phyloP scores from a whole-genome alignment of 2,888 invertebrate genomes.

The Andrena haemorrhoa region DNA sequence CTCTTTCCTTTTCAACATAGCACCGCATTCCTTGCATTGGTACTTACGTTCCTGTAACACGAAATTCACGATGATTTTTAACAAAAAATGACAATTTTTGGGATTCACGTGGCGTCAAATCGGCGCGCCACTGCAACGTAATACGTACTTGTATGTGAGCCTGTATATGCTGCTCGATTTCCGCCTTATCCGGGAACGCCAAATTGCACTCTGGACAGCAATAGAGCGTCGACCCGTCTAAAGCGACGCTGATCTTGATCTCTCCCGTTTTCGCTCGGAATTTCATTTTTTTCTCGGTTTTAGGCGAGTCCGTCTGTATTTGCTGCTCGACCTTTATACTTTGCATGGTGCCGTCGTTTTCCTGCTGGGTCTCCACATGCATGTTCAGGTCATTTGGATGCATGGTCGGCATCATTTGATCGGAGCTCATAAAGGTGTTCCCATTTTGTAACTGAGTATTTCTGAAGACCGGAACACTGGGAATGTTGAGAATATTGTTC shows the following conservation, averaged over 20 bases:
- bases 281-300: constrained; percentile 82
- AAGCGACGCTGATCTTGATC: constrained; percentile 81
- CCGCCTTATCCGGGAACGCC: constrained; percentile 84
- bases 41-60: constrained; percentile 84
- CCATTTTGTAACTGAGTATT: constrained; percentile 77
- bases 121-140: not conserved
- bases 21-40: constrained; percentile 86
- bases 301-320: constrained; percentile 77
- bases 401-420: constrained; percentile 78
- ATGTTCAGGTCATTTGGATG: constrained; percentile 81
- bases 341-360: constrained; percentile 69
- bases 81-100: not conserved
- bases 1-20: constrained; percentile 86
- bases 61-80: not conserved
- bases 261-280: constrained; percentile 84
- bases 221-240: constrained; percentile 85
- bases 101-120: not conserved
- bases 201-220: constrained; percentile 85
- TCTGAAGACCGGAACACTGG: constrained; percentile 80
- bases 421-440: constrained; percentile 76
- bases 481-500: constrained; percentile 83
- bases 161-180: constrained; percentile 85
- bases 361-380: constrained; percentile 76
- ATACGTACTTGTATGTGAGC: constrained; percentile 80
- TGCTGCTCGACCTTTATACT: constrained; percentile 75